Evolutionary conservation across 2,888 invertebrate species (phyloP), one percentile per base, ranked within the genome.

Genomic region (Tachystola acroxantha): DNA sequence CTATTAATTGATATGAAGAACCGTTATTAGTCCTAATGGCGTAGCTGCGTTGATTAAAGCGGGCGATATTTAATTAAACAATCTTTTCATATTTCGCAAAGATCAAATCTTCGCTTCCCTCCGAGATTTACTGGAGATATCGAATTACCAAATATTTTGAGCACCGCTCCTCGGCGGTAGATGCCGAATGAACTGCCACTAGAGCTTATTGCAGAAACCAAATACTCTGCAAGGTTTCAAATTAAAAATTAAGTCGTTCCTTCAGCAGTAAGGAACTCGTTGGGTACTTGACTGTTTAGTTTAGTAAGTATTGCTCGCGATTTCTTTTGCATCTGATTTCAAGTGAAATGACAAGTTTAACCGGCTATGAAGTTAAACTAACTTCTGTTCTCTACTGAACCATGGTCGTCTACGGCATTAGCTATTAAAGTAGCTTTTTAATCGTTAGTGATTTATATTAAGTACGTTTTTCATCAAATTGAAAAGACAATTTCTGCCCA

Each of bases 1-100:
- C 24, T 24, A n/a, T 24, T 9, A 24, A 32, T 43, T 32, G 41
- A 38, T 44, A 50, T 43, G 45, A 36, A 40, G 46, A 39, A 43
- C 47, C 51, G 16, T 56, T 53, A 54, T 61, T 59, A 48, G 32
- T 43, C 32, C 53, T 58, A 60, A 60, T 51, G 54, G 53, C 40
- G 42, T 35, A 48, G 51, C 50, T 37, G 37, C 54, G 56, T 62
- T 71, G 61, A 71, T 68, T 67, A 68, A 69, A 64, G 53, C 53
- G 41, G 45, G 48, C 56, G 47, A 53, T 58, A 59, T 64, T 68
- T 66, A 64, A 68, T 72, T 69, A 69, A 68, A 64, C 61, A 65
- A 64, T 63, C 59, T 63, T 65, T 61, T 12, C 62, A 64, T 53
- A 56, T 57, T 50, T 64, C 57, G 53, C 59, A 52, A 62, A 62